These are phyloP conservation scores for Cinclus cinclus DNA, from an alignment of 2,113 vertebrate genomes.

Conservation along the genomic window DNA sequence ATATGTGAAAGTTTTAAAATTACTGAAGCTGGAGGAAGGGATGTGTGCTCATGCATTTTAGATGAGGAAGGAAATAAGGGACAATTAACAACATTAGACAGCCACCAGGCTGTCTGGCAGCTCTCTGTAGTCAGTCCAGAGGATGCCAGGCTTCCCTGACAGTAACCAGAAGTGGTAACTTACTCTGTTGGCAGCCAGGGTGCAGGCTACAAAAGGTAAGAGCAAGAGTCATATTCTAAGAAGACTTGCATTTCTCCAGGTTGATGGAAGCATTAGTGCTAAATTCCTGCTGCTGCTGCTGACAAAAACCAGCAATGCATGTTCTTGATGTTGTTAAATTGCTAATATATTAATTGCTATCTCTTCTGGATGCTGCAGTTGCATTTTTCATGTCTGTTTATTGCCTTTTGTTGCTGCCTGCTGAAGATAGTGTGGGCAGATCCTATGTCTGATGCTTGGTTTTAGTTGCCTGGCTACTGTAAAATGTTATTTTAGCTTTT, in stretches of 20 bases:
- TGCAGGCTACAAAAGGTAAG: slow-evolving; percentile 25
- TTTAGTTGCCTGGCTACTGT: slow-evolving; percentile 65
- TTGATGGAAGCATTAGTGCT: background rate
- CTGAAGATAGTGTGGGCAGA: slow-evolving; percentile 2
- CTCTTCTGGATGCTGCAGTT: slow-evolving; percentile 14
- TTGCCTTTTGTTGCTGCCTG: slow-evolving; percentile 35
- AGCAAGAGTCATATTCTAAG: background rate
- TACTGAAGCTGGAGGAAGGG: background rate
- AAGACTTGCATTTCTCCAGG: background rate
- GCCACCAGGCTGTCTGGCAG: background rate
- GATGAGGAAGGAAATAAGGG: background rate
- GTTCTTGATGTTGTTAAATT: background rate
- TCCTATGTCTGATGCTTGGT: slow-evolving; percentile 34
- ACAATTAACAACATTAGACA: background rate
- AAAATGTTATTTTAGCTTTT: slow-evolving; percentile 48
- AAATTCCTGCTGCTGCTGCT: slow-evolving; percentile 10
- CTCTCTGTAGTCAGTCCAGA: background rate
- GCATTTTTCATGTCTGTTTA: slow-evolving; percentile 37
- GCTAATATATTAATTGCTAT: slow-evolving; percentile 32
- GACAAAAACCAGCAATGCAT: background rate
- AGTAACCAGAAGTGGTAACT: background rate
- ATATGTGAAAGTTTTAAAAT: background rate
- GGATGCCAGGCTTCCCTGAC: background rate
- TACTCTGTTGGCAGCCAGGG: background rate
- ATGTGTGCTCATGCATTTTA: background rate